Base-by-base conservation (phyloP, 2,888 invertebrate genomes). In the Pyrrhia umbra region DNA sequence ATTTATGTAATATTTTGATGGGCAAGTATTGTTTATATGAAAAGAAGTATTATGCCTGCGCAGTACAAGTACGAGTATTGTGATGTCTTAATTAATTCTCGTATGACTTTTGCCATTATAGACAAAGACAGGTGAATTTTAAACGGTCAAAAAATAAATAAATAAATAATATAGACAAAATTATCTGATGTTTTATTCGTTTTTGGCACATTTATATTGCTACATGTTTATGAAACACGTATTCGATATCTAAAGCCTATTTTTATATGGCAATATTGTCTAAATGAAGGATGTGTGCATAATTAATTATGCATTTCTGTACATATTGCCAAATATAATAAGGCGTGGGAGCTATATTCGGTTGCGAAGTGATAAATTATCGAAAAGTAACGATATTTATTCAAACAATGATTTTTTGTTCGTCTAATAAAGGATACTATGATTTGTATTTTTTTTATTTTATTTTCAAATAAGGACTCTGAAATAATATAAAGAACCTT, bases 311-410 rank as follows among this genome's bases (percentile, higher is more conserved):
- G 55, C 78, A 80, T 46, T 52, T 65, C 27, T 57, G 39, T 68
- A 71, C 62, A 64, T 39, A 51, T 78, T 64, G 64, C 75, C 64
- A 72, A 79, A 75, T 75, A 15, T 60, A 56, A 42, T 62, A 64
- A 43, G 59, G 73, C 73, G 79, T 79, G 75, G 81, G 81, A 58
- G 68, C 27, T 10, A 25, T 50, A 40, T 61, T 75, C 60, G 68
- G 67, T 67, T 72, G 63, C 55, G 27, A 27, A 66, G 66, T 60
- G 54, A 73, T 78, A 79, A 78, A 80, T 80, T 80, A 62, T 58
- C 56, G 47, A 54, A 75, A 68, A 79, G 20, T 34, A 57, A 72
- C 58, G 60, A 59, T 59, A 65, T 65, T 47, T 74, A 72, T 77
- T 61, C 56, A 52, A 56, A 65, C 49, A 61, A 58, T 56, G 58